Conservation (phyloP, 1,140 invertebrate species). For the Cydia splendana region DNA sequence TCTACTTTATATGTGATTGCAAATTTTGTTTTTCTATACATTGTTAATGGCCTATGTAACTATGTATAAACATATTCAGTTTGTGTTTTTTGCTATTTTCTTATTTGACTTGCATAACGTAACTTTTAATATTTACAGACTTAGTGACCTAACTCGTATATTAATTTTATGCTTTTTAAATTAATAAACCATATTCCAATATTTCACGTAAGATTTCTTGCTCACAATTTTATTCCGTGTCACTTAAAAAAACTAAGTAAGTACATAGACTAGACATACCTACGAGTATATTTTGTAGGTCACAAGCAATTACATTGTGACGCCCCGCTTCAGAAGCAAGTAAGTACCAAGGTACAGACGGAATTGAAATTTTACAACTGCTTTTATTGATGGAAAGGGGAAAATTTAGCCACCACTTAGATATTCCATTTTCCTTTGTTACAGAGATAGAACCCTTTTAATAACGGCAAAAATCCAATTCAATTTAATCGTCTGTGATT, state of each 20-base stretch:
- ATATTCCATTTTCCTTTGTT: constrained; percentile 12
- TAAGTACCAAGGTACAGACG: neutral
- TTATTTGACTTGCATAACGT: neutral
- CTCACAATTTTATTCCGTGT: neutral
- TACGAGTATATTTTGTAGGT: neutral
- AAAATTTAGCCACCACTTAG: constrained; percentile 13
- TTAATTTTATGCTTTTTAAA: neutral
- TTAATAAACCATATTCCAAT: neutral
- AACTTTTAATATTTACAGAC: neutral
- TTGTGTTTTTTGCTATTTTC: neutral
- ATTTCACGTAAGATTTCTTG: neutral
- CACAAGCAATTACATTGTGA: neutral
- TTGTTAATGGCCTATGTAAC: too few species aligned
- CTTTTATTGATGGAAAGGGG: neutral
- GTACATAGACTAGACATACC: too few species aligned
- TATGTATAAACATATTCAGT: neutral
- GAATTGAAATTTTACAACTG: neutral
- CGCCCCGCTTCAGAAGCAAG: neutral
- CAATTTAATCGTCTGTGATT: constrained; percentile 22
- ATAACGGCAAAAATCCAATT: constrained; percentile 13
- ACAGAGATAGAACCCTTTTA: constrained; percentile 21
- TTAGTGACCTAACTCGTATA: neutral
- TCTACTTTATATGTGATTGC: too few species aligned
- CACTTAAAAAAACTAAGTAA: neutral
- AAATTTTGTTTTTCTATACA: too few species aligned